These are phyloP conservation scores for Drosophila sp. DNA, from an alignment of 1,140 invertebrate genomes.

Conservation along the genomic window DNA sequence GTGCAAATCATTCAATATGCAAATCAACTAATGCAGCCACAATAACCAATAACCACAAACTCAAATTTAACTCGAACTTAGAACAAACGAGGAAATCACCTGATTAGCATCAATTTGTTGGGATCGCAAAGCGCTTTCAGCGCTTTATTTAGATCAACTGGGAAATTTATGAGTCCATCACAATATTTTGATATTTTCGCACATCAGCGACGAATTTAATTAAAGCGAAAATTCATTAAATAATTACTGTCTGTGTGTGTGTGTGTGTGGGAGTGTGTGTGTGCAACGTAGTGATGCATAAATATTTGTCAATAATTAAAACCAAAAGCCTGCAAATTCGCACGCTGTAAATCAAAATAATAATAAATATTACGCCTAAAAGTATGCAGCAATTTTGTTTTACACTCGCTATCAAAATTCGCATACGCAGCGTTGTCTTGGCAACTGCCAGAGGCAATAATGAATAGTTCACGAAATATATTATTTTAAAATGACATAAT, in stretches of 20 bases:
- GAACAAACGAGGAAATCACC: slow-evolving; percentile 57
- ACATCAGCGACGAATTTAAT: slow-evolving; percentile 47
- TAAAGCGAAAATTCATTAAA: slow-evolving; percentile 51
- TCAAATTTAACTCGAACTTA: slow-evolving; percentile 28
- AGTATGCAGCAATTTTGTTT: slow-evolving; percentile 39
- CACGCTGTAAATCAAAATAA: slow-evolving; percentile 40
- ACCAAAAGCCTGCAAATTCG: slow-evolving; percentile 15
- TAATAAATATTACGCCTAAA: slow-evolving; percentile 30
- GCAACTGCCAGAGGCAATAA: slow-evolving; percentile 10
- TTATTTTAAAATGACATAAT: not conserved
- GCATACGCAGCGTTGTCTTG: slow-evolving; percentile 37
- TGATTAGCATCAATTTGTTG: slow-evolving; percentile 63
- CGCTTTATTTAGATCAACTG: not conserved
- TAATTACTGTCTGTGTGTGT: slow-evolving; percentile 28
- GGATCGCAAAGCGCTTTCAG: slow-evolving; percentile 6
- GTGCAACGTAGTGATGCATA: slow-evolving; percentile 2
- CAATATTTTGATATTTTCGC: slow-evolving; percentile 44
- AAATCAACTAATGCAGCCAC: slow-evolving; percentile 49
- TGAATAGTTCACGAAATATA: slow-evolving; percentile 2
- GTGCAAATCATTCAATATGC: slow-evolving; percentile 50
- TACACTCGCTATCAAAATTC: slow-evolving; percentile 19
- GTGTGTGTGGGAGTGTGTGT: slow-evolving; percentile 14
- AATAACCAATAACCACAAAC: slow-evolving; percentile 7
- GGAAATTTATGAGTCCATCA: not conserved
- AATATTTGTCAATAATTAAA: slow-evolving; percentile 54